Evolutionary conservation across 2,888 invertebrate species (phyloP).

Genomic region (Melieria picta): DNA sequence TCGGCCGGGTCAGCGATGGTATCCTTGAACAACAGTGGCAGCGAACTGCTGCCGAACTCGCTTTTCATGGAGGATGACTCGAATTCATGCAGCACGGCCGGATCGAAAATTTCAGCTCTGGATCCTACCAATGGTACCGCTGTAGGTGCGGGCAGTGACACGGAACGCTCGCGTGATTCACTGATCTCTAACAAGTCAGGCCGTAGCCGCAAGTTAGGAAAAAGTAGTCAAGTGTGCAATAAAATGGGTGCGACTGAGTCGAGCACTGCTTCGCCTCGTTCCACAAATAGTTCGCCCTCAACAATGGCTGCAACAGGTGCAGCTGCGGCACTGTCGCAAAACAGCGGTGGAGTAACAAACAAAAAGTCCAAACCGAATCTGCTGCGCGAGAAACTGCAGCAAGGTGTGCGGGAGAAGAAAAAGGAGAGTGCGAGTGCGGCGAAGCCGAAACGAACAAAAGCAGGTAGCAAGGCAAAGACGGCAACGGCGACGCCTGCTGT

Average conservation of each 20-base stretch:
- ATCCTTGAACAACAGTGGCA: slow-evolving; percentile 38
- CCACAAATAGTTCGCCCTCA: slow-evolving; percentile 26
- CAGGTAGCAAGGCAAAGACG: slow-evolving; percentile 50
- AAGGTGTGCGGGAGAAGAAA: slow-evolving; percentile 60
- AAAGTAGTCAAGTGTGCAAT: slow-evolving; percentile 43
- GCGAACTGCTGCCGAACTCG: slow-evolving; percentile 49
- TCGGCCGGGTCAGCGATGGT: slow-evolving; percentile 26
- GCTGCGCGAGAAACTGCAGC: slow-evolving; percentile 61
- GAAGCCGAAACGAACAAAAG: slow-evolving; percentile 57
- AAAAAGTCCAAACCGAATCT: slow-evolving; percentile 60
- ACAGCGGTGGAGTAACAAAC: slow-evolving; percentile 28
- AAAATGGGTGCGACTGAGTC: slow-evolving; percentile 41
- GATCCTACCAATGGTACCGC: slow-evolving; percentile 63
- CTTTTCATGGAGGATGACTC: slow-evolving; percentile 63
- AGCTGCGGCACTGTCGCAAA: slow-evolving; percentile 7
- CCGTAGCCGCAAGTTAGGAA: slow-evolving; percentile 46
- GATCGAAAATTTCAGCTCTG: slow-evolving; percentile 68
- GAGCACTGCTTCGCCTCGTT: slow-evolving; percentile 46
- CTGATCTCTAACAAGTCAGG: slow-evolving; percentile 67
- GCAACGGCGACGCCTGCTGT: slow-evolving; percentile 29
- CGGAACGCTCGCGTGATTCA: slow-evolving; percentile 65
- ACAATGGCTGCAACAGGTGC: neutral
- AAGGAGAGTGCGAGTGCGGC: slow-evolving; percentile 46
- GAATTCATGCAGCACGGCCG: slow-evolving; percentile 69
- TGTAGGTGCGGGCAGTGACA: slow-evolving; percentile 69